A percentile compares a stretch with the other conserved stretches of the same genome.
These are phyloP conservation scores for Rapana venosa DNA, from an alignment of 2,888 invertebrate genomes.

Conservation along the genomic window DNA sequence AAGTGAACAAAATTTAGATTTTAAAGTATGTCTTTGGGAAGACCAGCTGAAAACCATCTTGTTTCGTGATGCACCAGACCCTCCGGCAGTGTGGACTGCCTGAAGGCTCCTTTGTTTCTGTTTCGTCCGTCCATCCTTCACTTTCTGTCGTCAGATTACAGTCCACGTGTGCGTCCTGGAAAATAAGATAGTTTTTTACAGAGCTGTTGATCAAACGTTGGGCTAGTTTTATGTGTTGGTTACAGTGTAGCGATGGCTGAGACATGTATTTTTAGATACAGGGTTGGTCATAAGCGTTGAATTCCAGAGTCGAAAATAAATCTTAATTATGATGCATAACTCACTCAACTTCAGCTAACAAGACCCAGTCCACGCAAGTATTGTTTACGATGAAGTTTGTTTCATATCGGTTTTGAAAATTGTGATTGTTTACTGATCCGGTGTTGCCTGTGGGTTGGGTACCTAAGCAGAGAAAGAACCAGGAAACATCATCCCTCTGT, in stretches of 20 bases:
- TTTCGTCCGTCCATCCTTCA: background rate
- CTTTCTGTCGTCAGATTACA: background rate
- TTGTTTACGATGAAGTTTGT: background rate
- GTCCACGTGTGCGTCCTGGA: background rate
- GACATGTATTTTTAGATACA: background rate
- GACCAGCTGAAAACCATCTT: too few species aligned
- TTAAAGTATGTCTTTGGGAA: too few species aligned
- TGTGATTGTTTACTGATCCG: background rate
- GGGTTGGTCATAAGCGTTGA: background rate
- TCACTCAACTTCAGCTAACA: background rate
- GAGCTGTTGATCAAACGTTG: background rate
- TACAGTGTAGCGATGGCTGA: background rate
- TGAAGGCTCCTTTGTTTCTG: background rate
- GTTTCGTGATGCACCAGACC: background rate
- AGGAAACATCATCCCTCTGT: background rate
- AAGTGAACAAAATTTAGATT: too few species aligned
- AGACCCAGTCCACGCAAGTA: background rate
- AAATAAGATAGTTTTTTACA: background rate
- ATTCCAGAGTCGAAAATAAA: background rate
- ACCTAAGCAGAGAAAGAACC: background rate
- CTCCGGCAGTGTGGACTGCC: background rate
- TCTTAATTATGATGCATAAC: background rate
- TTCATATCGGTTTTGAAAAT: background rate
- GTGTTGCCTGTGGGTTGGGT: background rate
- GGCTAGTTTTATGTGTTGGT: background rate